A percentile compares a stretch with the other conserved stretches of the same genome.
Evolutionary conservation across 30 jellyfish, hydroid and myxozoan species (phyloP).

Genomic region (Cassiopea andromeda): DNA sequence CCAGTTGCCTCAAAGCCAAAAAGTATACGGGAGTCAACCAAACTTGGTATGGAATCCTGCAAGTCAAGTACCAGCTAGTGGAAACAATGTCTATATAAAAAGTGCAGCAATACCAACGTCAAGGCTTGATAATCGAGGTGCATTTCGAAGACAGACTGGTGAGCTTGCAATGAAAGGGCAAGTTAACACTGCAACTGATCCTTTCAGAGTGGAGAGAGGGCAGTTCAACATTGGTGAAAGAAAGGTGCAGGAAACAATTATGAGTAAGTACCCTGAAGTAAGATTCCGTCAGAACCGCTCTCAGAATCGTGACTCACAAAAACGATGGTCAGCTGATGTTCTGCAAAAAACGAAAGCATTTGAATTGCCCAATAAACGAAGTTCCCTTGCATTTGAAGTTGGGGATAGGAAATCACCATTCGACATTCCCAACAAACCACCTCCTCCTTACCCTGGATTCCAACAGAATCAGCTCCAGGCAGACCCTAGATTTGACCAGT

Average conservation of each 20-base stretch:
- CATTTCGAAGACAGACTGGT: conserved; percentile 37
- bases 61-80: conserved; percentile 17
- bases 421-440: conserved; percentile 89
- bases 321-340: conserved; percentile 98
- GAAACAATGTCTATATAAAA: conserved; percentile 46
- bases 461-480: conserved; percentile 25
- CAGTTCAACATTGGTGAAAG: conserved; percentile 57
- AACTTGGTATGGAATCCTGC: conserved; percentile 17
- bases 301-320: conserved; percentile 66
- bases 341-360: conserved; percentile 62
- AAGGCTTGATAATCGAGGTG: conserved; percentile 34
- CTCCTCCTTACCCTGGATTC: conserved; percentile 99
- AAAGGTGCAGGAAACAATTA: conserved; percentile 33
- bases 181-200: conserved; percentile 29
- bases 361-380: conserved; percentile 71
- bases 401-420: conserved; percentile 54
- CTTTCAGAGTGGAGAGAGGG: conserved; percentile 53
- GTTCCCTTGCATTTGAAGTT: conserved; percentile 73
- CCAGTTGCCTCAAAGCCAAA: conserved; percentile 23
- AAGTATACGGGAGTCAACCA: conserved; percentile 25
- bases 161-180: conserved; percentile 16
- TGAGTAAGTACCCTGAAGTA: conserved; percentile 69
- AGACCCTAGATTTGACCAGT: conserved; percentile 35
- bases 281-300: conserved; percentile 78
- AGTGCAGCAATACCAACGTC: conserved; percentile 58